Evolutionary conservation across 2,888 invertebrate genomes (phyloP).

Genomic region (Ditula angustiorana): DNA sequence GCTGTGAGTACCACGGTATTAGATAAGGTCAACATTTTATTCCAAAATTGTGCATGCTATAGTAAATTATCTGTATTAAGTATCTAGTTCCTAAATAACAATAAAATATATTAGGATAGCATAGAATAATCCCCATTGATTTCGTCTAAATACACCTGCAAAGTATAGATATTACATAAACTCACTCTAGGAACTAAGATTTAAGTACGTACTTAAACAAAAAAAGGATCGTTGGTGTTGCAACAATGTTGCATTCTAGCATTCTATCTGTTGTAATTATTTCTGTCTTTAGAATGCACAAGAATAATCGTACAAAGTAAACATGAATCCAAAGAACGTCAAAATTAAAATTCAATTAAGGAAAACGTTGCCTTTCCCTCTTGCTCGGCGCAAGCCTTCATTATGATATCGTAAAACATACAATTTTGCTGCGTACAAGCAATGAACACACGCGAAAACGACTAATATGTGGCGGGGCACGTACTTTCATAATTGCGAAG

Average conservation of each 20-base stretch:
- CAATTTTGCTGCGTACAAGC: constrained; percentile 54
- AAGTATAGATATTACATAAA: too few species aligned
- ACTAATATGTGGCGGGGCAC: constrained; percentile 53
- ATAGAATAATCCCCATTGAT: background rate
- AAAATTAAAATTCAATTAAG: constrained; percentile 65
- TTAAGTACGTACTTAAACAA: too few species aligned
- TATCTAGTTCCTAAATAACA: too few species aligned
- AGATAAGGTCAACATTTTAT: too few species aligned
- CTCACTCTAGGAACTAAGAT: too few species aligned
- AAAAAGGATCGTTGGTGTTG: background rate
- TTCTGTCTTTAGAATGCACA: constrained; percentile 35
- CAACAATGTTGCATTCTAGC: constrained; percentile 7
- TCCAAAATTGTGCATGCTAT: background rate
- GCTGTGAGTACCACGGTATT: background rate
- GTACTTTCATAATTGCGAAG: constrained; percentile 43
- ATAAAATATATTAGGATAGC: too few species aligned
- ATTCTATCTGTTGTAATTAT: background rate
- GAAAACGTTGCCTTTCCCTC: constrained; percentile 52
- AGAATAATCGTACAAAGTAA: constrained; percentile 44
- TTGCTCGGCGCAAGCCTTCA: constrained; percentile 52
- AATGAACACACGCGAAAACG: constrained; percentile 49
- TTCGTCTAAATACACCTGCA: too few species aligned
- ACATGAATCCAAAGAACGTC: constrained; percentile 43
- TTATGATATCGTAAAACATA: constrained; percentile 59
- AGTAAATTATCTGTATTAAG: too few species aligned